Evolutionary conservation across 2,888 invertebrate species (phyloP), one percentile per base, ranked within the genome.

Genomic region (Macroteleia sp.): DNA sequence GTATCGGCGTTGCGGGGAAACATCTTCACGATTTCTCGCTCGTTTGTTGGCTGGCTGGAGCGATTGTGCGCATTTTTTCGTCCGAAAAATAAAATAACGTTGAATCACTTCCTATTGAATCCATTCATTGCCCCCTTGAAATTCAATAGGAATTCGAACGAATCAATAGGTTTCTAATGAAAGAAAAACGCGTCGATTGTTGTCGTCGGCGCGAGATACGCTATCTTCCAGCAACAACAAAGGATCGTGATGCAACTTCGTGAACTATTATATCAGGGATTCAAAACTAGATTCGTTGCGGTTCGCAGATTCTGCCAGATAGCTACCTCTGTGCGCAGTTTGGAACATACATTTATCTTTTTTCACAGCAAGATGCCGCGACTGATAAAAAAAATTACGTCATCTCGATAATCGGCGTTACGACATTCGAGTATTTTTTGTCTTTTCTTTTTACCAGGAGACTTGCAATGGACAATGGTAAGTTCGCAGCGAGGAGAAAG

Each of bases 141-240:
- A 66, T 73, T 66, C 57, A 66, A 64, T 66, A 48, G 42, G 57
- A 64, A 73, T 66, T 34, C 57, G 32, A 62, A 66, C 61, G 70
- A 73, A 73, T 64, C 71, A 56, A 73, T 64, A 50, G 71, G 64
- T 64, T 64, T 73, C 48, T 73, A 73, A 62, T 62, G 62, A 73
- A 64, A 64, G 64, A 73, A 73, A 62, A 73, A 71, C 70, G 46
- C 70, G 61, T 50, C 61, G 70, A 71, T 71, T 71, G 69, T 70
- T 59, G 69, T 57, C 57, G 36, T 17, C 61, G 52, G 54, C 30
- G 22, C 28, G 39, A 62, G 71, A 73, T 73, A 73, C 41, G 62
- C 34, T 56, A 64, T 62, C 62, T 64, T 46, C 14, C 41, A 56
- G 48, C 48, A 41, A 64, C 48, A 73, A 73, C 64, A 73, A 73